A percentile compares a stretch with the other conserved stretches of the same genome.
Evolutionary conservation across 2,888 invertebrate genomes (phyloP).

Genomic region (Pollenia angustigena): DNA sequence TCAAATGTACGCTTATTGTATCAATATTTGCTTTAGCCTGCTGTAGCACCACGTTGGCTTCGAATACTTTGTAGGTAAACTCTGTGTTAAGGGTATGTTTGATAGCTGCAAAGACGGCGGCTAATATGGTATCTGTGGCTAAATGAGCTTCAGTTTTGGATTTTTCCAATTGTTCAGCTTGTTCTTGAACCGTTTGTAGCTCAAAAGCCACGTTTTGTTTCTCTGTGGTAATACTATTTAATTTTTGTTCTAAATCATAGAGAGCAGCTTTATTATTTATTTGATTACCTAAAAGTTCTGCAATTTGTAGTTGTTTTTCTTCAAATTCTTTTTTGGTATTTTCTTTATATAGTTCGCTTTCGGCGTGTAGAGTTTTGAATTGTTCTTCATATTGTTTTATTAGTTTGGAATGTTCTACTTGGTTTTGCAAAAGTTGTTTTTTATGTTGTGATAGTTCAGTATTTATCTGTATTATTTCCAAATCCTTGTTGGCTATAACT

Average conservation of each 20-base stretch:
- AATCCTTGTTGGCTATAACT: conserved; percentile 35
- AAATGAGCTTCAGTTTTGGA: conserved; percentile 74
- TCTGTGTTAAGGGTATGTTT: conserved; percentile 46
- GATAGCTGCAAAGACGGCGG: conserved; percentile 33
- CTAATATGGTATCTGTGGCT: conserved; percentile 14
- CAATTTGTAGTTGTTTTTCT: conserved; percentile 54
- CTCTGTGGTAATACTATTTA: conserved; percentile 74
- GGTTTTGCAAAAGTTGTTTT: conserved; percentile 8
- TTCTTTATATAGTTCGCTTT: conserved; percentile 37
- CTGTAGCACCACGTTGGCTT: conserved; percentile 38
- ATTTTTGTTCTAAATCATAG: conserved; percentile 86
- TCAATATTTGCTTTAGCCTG: conserved; percentile 34
- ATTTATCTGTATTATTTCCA: conserved; percentile 36
- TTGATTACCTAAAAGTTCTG: conserved; percentile 49
- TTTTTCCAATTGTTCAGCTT: conserved; percentile 73
- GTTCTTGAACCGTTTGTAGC: conserved; percentile 28
- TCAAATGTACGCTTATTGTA: conserved; percentile 3
- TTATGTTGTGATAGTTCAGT: conserved; percentile 41
- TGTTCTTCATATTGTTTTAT: conserved; percentile 58
- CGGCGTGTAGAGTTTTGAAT: conserved; percentile 28
- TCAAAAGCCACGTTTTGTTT: conserved; percentile 34
- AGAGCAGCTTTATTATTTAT: conserved; percentile 49
- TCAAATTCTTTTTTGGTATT: conserved; percentile 41
- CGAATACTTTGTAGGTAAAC: conserved; percentile 54
- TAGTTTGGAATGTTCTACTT: conserved; percentile 22